A percentile compares a stretch with the other conserved stretches of the same genome.
These are phyloP conservation scores for Chaenogobius annularis DNA, from an alignment of 2,113 vertebrate genomes.

Conservation along the genomic window DNA sequence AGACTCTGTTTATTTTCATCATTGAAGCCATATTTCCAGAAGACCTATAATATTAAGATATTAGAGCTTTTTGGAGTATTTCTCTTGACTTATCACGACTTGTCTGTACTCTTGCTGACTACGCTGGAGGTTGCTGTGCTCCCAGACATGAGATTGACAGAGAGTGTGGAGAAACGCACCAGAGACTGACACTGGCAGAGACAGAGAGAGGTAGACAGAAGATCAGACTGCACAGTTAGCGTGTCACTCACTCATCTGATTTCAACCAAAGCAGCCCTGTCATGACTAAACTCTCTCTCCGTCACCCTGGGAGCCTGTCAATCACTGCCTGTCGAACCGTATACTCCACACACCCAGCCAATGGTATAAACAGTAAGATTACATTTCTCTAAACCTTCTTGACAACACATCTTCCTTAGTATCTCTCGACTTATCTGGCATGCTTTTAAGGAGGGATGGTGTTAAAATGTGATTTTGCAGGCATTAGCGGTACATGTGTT, in stretches of 20 bases:
- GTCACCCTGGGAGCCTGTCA: slow-evolving; percentile 23
- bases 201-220: slow-evolving; percentile 13
- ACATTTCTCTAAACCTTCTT: slow-evolving; percentile 49
- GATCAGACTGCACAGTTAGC: slow-evolving; percentile 29
- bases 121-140: not conserved
- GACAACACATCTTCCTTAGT: slow-evolving; percentile 59
- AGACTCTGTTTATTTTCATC: no score
- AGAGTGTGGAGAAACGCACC: not conserved
- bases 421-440: slow-evolving; percentile 65
- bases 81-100: no score
- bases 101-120: not conserved
- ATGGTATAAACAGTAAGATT: slow-evolving; percentile 51
- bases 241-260: slow-evolving; percentile 30
- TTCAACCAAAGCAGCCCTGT: slow-evolving; percentile 18
- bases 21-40: not conserved
- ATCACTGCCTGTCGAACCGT: not conserved
- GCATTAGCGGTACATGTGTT: slow-evolving; percentile 73
- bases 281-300: slow-evolving; percentile 31
- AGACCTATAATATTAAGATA: not conserved
- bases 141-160: slow-evolving; percentile 7
- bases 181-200: slow-evolving; percentile 11
- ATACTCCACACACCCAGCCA: slow-evolving; percentile 22
- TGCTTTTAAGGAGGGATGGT: slow-evolving; percentile 72
- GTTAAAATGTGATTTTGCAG: slow-evolving; percentile 77
- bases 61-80: not conserved